Percentiles rank a stretch among this genome's conserved stretches.
Evolutionary conservation across 2,888 invertebrate species (phyloP).

Genomic region (Marasmarcha lunaedactyla): DNA sequence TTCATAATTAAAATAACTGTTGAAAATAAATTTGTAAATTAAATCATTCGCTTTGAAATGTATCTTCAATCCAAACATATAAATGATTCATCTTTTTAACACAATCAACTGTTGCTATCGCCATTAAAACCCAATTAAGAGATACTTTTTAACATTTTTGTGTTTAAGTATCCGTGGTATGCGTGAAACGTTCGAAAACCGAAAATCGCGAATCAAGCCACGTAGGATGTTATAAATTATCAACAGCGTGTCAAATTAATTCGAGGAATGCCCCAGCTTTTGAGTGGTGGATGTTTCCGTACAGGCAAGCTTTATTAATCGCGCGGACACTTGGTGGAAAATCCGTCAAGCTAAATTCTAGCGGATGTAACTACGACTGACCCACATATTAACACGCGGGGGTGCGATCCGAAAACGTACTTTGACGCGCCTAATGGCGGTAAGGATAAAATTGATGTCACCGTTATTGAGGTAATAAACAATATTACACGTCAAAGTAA

Average conservation of each 20-base stretch:
- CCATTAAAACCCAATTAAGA: background rate
- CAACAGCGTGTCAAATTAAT: conserved; percentile 68
- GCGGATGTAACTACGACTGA: conserved; percentile 18
- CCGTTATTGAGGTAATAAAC: conserved; percentile 1
- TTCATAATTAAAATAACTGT: too few relatives aligned
- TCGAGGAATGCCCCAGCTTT: conserved; percentile 51
- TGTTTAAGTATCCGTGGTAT: conserved; percentile 6
- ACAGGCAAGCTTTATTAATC: conserved; percentile 49
- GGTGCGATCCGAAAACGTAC: conserved; percentile 12
- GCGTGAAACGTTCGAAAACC: conserved; percentile 10
- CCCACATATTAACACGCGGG: conserved; percentile 18
- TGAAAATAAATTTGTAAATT: too few relatives aligned
- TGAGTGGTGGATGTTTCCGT: conserved; percentile 51
- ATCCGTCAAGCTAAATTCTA: conserved; percentile 37
- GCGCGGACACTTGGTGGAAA: conserved; percentile 50
- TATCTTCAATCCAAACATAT: too few relatives aligned
- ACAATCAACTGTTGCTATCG: too few relatives aligned
- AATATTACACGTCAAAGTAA: background rate
- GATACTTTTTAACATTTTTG: background rate
- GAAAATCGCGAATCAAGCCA: conserved; percentile 29
- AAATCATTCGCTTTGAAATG: too few relatives aligned
- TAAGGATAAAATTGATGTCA: background rate
- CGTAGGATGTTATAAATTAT: conserved; percentile 69
- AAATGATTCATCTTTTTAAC: too few relatives aligned
- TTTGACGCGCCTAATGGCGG: background rate